Percentiles rank a stretch among this genome's conserved stretches.
Evolutionary conservation across 1,140 invertebrate genomes (phyloP).

Genomic region (Ruditapes philippinarum): DNA sequence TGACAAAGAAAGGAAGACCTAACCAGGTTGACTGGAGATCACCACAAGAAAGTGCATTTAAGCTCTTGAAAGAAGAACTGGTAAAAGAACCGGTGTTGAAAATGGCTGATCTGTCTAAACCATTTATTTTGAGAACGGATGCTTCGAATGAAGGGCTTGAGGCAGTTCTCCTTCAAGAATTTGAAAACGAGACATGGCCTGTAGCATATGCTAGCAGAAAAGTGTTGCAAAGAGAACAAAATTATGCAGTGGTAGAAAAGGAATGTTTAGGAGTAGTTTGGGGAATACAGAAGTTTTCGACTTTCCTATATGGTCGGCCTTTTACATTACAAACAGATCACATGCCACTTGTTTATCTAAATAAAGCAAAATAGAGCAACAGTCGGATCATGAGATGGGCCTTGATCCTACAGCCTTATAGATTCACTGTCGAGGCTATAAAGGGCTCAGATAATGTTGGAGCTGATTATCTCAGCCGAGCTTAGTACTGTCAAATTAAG

Average conservation of each 20-base stretch:
- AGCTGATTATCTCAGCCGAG: too few relatives aligned
- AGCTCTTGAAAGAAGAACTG: conserved; percentile 48
- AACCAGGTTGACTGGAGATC: conserved; percentile 4
- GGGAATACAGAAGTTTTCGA: conserved; percentile 84
- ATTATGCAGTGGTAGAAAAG: conserved; percentile 85
- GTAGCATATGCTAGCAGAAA: conserved; percentile 73
- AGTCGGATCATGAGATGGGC: conserved; percentile 13
- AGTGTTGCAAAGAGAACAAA: conserved; percentile 53
- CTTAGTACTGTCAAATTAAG: too few relatives aligned
- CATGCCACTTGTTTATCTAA: conserved; percentile 44
- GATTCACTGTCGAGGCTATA: too few relatives aligned
- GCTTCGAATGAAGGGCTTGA: conserved; percentile 64
- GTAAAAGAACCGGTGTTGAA: conserved; percentile 66
- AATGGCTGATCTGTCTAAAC: conserved; percentile 81
- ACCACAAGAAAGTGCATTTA: conserved; percentile 24
- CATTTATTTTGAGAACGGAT: conserved; percentile 70
- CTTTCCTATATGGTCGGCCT: conserved; percentile 78
- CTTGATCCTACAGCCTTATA: too few relatives aligned
- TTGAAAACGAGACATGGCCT: conserved; percentile 61
- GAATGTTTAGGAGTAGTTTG: conserved; percentile 86
- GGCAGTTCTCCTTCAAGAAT: conserved; percentile 71
- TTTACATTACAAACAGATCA: conserved; percentile 68
- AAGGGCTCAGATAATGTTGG: too few relatives aligned
- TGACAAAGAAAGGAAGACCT: conserved; percentile 75
- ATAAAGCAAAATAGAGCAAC: conserved; percentile 1